A percentile compares a stretch with the other conserved stretches of the same genome.
Evolutionary conservation across 2,113 vertebrate species (phyloP).

Genomic region (Xiphophorus hellerii): DNA sequence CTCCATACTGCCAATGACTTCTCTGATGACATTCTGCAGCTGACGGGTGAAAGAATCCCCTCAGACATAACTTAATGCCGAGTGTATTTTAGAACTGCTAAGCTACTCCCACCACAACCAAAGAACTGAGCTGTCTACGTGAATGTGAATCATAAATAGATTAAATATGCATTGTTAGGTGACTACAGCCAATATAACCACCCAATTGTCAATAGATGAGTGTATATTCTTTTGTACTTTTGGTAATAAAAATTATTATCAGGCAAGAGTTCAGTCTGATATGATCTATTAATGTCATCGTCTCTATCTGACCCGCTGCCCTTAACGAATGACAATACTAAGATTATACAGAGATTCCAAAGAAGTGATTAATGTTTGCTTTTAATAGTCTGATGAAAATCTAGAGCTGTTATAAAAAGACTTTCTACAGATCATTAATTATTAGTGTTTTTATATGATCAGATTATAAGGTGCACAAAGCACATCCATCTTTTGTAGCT

Average conservation of each 20-base stretch:
- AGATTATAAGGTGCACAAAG: constrained; percentile 1
- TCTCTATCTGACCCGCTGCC: background rate
- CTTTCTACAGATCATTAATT: constrained; percentile 31
- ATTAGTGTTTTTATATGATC: constrained; percentile 4
- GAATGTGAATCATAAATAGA: background rate
- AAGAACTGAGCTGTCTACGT: constrained; percentile 22
- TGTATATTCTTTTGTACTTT: too few species aligned
- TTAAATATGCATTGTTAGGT: too few species aligned
- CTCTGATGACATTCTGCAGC: constrained; percentile 36
- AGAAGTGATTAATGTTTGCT: constrained; percentile 43
- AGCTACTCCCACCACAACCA: constrained; percentile 8
- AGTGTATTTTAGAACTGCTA: constrained; percentile 9
- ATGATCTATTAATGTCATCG: constrained; percentile 26
- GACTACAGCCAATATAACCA: too few species aligned
- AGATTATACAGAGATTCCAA: background rate
- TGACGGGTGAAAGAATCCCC: constrained; percentile 26
- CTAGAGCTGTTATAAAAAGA: constrained; percentile 25
- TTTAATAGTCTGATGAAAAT: constrained; percentile 26
- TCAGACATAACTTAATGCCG: constrained; percentile 29
- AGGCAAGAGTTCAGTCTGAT: background rate
- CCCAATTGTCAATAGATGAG: too few species aligned
- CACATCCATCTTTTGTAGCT: constrained; percentile 20
- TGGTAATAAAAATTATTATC: background rate
- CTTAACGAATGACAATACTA: constrained; percentile 16
- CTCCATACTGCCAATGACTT: background rate